A percentile compares a stretch with the other conserved stretches of the same genome.
These are phyloP conservation scores for Cyprinodon diabolis DNA, from an alignment of 2,797 vertebrate species.

Conservation along the genomic window DNA sequence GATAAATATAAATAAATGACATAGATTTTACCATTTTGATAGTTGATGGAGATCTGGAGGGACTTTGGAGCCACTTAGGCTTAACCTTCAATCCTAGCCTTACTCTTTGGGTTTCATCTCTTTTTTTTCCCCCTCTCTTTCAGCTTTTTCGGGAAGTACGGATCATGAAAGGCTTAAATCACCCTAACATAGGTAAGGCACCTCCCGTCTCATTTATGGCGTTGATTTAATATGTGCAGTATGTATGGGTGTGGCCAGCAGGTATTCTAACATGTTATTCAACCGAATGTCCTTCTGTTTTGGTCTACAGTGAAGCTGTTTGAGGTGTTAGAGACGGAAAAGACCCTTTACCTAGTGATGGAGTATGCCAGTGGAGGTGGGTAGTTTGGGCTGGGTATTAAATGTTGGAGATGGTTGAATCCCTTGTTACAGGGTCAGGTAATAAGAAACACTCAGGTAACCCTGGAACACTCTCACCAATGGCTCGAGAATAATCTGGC, in stretches of 20 bases:
- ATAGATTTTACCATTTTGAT: neutral
- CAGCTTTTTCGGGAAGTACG: constrained; percentile 94
- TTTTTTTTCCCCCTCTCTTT: constrained; percentile 34
- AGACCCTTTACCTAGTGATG: constrained; percentile 94
- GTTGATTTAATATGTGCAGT: neutral
- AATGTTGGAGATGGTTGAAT: too few relatives aligned
- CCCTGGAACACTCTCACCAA: too few relatives aligned
- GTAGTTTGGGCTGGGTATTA: constrained; percentile 30
- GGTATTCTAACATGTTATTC: constrained; percentile 24
- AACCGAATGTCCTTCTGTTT: constrained; percentile 53
- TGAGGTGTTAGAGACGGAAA: constrained; percentile 94
- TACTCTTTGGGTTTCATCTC: neutral
- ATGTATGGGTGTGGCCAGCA: constrained; percentile 17
- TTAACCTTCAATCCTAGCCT: neutral
- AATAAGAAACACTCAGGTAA: too few relatives aligned
- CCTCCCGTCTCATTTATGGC: neutral
- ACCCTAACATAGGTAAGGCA: constrained; percentile 93
- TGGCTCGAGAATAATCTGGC: too few relatives aligned
- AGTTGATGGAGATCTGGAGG: neutral
- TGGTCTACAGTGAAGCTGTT: constrained; percentile 88
- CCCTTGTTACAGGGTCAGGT: too few relatives aligned
- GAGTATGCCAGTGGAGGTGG: constrained; percentile 94
- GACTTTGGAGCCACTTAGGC: neutral
- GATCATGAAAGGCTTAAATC: constrained; percentile 94
- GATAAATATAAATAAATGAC: neutral